These are phyloP conservation scores for Aphodius granarius DNA, from an alignment of 2,888 invertebrate species.

Conservation along the genomic window DNA sequence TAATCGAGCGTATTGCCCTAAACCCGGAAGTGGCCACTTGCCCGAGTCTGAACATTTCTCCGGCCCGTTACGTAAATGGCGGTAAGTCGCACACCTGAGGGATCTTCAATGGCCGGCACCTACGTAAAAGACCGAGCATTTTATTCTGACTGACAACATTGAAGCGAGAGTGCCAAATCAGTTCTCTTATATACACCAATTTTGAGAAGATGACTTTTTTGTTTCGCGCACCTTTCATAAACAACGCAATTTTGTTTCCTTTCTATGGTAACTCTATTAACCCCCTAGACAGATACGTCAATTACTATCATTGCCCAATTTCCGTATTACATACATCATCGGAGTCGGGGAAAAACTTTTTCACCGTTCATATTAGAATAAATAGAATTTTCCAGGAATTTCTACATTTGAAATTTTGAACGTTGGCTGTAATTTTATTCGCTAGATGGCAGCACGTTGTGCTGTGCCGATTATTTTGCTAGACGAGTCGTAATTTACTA, in stretches of 20 bases:
- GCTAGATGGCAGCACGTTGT: background rate
- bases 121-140: conserved; percentile 3
- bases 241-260: background rate
- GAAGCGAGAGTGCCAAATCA: background rate
- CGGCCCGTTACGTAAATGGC: conserved; percentile 35
- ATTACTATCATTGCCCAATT: background rate
- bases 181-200: conserved; percentile 13
- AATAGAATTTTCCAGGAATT: background rate
- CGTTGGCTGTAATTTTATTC: background rate
- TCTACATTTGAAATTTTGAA: background rate
- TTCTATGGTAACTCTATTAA: background rate
- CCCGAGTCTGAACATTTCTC: conserved; percentile 35
- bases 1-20: conserved; percentile 27
- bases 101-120: conserved; percentile 10
- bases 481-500: too few relatives aligned
- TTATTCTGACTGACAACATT: conserved; percentile 2
- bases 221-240: background rate
- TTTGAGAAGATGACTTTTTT: conserved; percentile 20
- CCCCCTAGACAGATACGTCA: background rate
- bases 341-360: background rate
- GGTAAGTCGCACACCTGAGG: conserved; percentile 7
- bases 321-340: background rate
- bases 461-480: too few relatives aligned
- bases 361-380: background rate
- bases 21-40: conserved; percentile 30